These are phyloP conservation scores for Addax nasomaculatus DNA, from an alignment of 2,113 vertebrate genomes.

Conservation along the genomic window DNA sequence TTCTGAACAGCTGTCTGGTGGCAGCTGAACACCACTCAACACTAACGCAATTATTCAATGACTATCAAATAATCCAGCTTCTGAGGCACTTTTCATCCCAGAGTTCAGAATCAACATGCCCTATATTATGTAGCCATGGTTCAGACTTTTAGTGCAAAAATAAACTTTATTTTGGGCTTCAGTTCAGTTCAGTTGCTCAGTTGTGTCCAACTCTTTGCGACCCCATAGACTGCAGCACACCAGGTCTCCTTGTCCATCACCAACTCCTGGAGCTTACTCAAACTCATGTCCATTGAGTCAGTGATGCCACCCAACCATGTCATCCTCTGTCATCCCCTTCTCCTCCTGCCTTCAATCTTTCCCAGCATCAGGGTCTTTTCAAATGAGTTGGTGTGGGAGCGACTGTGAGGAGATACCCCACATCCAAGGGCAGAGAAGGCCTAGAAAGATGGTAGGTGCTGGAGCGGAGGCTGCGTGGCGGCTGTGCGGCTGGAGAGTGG, in stretches of 20 bases:
- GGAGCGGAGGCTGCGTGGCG: fast-evolving
- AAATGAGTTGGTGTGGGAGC: not conserved
- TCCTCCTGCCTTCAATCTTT: not conserved
- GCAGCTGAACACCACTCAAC: conserved; percentile 33
- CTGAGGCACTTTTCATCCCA: not conserved
- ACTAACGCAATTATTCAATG: not conserved
- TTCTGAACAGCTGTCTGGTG: not conserved
- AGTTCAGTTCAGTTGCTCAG: not conserved
- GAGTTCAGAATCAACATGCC: not conserved
- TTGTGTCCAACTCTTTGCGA: not conserved
- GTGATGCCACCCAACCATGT: not conserved
- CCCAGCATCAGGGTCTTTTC: not conserved
- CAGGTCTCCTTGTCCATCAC: not conserved
- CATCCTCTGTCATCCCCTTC: not conserved
- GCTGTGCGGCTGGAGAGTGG: not conserved
- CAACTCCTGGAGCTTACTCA: not conserved
- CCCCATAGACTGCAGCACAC: not conserved
- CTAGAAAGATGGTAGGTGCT: not conserved
- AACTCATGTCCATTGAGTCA: not conserved
- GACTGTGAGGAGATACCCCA: not conserved
- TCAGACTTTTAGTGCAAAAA: not conserved
- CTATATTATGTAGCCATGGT: not conserved
- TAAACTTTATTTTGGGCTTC: not conserved
- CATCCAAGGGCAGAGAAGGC: not conserved
- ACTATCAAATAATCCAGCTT: not conserved